A percentile compares a stretch with the other conserved stretches of the same genome.
phyloP scores from a whole-genome alignment of 2,113 vertebrate species.

The Oxyruncus cristatus region DNA sequence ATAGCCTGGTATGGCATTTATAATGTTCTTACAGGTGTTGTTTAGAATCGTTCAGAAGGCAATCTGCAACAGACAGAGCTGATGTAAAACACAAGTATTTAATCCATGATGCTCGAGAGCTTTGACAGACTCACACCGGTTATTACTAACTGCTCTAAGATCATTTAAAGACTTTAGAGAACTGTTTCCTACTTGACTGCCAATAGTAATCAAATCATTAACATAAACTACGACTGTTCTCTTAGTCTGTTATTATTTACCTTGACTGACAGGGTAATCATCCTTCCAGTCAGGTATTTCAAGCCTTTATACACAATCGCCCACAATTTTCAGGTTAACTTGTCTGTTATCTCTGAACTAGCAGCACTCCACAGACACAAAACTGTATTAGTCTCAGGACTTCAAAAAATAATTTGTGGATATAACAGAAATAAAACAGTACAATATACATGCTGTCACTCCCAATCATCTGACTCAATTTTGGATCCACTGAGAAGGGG shows the following conservation, averaged over 20 bases:
- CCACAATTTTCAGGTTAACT: background rate
- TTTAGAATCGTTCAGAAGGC: background rate
- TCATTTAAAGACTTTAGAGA: background rate
- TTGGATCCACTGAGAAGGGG: background rate
- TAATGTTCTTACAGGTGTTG: background rate
- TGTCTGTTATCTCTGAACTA: background rate
- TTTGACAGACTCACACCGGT: background rate
- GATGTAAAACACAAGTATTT: background rate
- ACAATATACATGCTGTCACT: background rate
- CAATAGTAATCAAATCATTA: background rate
- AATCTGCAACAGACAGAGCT: background rate
- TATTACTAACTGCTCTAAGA: background rate
- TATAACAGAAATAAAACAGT: background rate
- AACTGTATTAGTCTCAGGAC: background rate
- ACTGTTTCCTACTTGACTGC: background rate
- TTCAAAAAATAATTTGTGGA: background rate
- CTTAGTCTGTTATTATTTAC: background rate
- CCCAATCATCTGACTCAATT: background rate
- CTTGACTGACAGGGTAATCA: background rate
- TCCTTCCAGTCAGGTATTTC: background rate
- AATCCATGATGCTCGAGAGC: background rate
- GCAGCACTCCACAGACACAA: background rate
- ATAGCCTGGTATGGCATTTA: background rate
- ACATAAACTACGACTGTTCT: background rate
- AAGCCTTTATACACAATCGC: background rate